Percentiles rank a stretch among this genome's conserved stretches.
Evolutionary conservation across 2,797 vertebrate species (phyloP).

Genomic region (Sebastes itinus): DNA sequence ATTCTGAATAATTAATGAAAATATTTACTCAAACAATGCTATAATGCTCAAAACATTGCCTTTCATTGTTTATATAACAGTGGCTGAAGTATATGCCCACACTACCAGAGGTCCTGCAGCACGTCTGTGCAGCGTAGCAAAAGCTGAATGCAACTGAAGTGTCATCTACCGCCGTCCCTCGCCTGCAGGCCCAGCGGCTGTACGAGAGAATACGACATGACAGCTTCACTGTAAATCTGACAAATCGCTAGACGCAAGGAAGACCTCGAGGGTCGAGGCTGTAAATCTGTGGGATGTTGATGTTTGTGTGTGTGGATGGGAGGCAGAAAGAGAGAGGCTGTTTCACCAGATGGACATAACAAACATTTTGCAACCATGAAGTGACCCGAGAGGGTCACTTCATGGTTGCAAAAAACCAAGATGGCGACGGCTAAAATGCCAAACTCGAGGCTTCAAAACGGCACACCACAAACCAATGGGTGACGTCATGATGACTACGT

Average conservation of each 20-base stretch:
- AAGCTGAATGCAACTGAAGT: constrained; percentile 32
- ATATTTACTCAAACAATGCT: background rate
- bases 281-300: constrained; percentile 11
- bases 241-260: constrained; percentile 19
- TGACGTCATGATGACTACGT: no score
- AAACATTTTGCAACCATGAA: no score
- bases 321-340: background rate
- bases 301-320: background rate
- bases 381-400: no score
- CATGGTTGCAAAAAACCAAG: no score
- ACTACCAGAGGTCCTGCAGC: background rate
- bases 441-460: no score
- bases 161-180: background rate
- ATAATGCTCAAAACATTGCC: background rate
- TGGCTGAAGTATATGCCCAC: background rate
- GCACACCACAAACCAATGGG: no score
- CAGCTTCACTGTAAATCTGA: constrained; percentile 45
- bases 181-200: constrained; percentile 29
- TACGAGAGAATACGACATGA: constrained; percentile 37
- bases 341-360: background rate
- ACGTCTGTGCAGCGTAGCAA: constrained; percentile 43
- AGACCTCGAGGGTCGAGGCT: constrained; percentile 30
- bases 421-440: no score
- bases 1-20: background rate
- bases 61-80: background rate